phyloP scores from a whole-genome alignment of 1,140 invertebrate genomes.

The Orchestia grillus region DNA sequence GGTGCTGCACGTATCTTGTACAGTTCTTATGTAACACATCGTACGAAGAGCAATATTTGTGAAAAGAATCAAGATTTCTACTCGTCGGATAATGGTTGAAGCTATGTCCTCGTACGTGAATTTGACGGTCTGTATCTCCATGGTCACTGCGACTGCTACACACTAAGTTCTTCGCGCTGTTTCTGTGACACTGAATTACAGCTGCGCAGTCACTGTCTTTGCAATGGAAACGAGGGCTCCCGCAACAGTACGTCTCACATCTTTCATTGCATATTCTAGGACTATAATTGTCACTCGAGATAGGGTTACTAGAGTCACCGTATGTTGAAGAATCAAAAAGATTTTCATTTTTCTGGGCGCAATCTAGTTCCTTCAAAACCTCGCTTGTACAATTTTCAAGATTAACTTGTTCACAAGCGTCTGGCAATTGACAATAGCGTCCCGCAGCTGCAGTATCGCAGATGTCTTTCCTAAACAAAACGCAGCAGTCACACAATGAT shows the following conservation, averaged over 20 bases:
- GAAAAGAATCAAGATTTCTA: neutral
- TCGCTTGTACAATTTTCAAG: too few relatives aligned
- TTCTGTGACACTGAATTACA: neutral
- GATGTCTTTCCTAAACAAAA: too few relatives aligned
- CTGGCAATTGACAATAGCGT: too few relatives aligned
- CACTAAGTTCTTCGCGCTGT: neutral
- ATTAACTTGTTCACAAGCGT: too few relatives aligned
- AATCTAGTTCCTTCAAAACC: too few relatives aligned
- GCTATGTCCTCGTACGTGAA: neutral
- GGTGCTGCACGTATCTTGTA: neutral
- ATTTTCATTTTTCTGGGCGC: too few relatives aligned
- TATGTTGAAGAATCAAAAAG: too few relatives aligned
- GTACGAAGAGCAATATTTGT: neutral
- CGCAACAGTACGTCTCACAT: too few relatives aligned
- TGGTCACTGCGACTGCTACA: neutral
- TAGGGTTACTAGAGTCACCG: too few relatives aligned
- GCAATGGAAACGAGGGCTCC: neutral
- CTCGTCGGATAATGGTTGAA: neutral
- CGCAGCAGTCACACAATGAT: neutral
- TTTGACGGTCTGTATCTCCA: neutral
- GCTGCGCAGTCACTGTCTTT: neutral
- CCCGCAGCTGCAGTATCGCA: too few relatives aligned
- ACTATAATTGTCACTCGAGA: too few relatives aligned
- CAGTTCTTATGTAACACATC: neutral
- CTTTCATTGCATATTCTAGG: too few relatives aligned